phyloP scores from a whole-genome alignment of 2,888 invertebrate species.

The Ditula angustiorana region DNA sequence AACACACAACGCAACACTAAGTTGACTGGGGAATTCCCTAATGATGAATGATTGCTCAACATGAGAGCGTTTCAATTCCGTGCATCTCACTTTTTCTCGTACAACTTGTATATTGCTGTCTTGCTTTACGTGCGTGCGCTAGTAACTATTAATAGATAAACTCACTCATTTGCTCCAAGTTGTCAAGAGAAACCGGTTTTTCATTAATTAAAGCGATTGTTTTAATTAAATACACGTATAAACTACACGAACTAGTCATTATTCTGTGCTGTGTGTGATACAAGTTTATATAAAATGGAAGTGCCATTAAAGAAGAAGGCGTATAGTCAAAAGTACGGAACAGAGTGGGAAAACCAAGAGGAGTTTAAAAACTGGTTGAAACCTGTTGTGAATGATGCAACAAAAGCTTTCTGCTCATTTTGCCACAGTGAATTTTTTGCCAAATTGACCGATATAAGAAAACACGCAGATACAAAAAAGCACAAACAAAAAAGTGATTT shows the following conservation, averaged over 20 bases:
- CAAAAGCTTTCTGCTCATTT: background rate
- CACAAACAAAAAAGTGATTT: background rate
- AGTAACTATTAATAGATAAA: too few relatives aligned
- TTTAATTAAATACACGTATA: too few relatives aligned
- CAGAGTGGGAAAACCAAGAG: background rate
- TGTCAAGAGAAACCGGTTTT: background rate
- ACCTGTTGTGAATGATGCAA: background rate
- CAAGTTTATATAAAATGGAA: too few relatives aligned
- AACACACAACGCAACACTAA: background rate
- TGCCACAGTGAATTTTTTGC: background rate
- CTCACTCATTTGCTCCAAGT: background rate
- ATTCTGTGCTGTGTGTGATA: too few relatives aligned
- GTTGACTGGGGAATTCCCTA: background rate
- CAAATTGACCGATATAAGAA: background rate
- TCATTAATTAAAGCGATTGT: background rate
- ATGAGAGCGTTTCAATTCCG: background rate
- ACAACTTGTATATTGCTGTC: background rate
- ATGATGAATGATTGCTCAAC: background rate
- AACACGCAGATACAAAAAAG: slow-evolving; percentile 3
- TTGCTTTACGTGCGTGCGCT: background rate
- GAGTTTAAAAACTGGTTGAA: background rate
- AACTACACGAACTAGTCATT: background rate
- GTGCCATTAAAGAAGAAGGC: background rate
- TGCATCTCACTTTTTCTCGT: background rate
- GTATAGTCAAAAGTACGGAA: background rate